Percentiles rank a stretch among this genome's conserved stretches.
phyloP scores from a whole-genome alignment of 30 jellyfish, hydroid and myxozoan genomes.

The Hydractinia echinata region DNA sequence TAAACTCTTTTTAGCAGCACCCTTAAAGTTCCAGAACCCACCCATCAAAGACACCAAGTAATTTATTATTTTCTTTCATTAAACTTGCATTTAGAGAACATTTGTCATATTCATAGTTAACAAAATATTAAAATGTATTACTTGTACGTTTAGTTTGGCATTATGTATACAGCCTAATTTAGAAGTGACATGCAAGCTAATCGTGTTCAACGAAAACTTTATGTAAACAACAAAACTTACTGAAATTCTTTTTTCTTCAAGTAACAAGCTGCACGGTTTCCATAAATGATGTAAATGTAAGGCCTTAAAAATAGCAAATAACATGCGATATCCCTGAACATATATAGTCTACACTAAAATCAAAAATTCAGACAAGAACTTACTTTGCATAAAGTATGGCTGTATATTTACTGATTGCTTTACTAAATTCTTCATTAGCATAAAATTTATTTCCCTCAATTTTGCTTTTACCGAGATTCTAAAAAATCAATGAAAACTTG shows the following conservation, averaged over 20 bases:
- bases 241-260: slow-evolving; percentile 41
- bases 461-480: slow-evolving; percentile 31
- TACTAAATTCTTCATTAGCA: slow-evolving; percentile 29
- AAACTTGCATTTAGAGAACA: too few species aligned
- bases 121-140: too few species aligned
- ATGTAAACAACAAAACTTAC: slow-evolving; percentile 3
- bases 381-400: slow-evolving; percentile 40
- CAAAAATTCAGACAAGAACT: not conserved
- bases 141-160: too few species aligned
- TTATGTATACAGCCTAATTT: too few species aligned
- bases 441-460: slow-evolving; percentile 41
- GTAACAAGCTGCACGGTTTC: slow-evolving; percentile 65
- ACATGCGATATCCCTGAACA: too few species aligned
- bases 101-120: too few species aligned
- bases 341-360: not conserved
- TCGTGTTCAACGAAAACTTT: too few species aligned
- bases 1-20: too few species aligned
- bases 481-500: not conserved
- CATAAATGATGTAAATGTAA: slow-evolving; percentile 45
- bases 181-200: too few species aligned
- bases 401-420: slow-evolving; percentile 52
- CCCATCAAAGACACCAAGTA: too few species aligned
- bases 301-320: slow-evolving; percentile 33
- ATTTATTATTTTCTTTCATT: too few species aligned
- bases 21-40: too few species aligned